These are phyloP conservation scores for Toxostoma redivivum DNA, from an alignment of 2,113 vertebrate genomes.

Conservation along the genomic window DNA sequence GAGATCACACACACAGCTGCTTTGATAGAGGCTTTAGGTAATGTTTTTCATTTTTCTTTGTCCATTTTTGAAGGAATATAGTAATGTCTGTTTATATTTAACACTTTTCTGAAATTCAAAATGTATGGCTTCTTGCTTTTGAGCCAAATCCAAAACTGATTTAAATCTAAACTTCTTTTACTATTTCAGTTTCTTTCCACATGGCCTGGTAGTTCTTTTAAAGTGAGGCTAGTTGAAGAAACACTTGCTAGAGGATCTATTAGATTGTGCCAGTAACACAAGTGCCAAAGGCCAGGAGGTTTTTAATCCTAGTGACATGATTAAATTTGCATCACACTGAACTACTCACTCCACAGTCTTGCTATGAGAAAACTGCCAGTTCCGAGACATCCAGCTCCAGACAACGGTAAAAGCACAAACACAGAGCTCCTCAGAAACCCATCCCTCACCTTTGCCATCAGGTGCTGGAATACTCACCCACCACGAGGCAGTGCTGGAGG, in stretches of 20 bases:
- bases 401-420: background rate
- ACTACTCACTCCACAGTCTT: background rate
- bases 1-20: background rate
- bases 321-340: background rate
- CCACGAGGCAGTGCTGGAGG: background rate
- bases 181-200: background rate
- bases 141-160: background rate
- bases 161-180: background rate
- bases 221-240: background rate
- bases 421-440: background rate
- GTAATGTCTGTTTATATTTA: background rate
- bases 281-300: background rate
- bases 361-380: background rate
- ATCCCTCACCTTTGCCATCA: background rate
- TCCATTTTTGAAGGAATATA: background rate
- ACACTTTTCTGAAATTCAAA: background rate
- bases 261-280: background rate
- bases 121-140: background rate
- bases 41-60: background rate
- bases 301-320: background rate
- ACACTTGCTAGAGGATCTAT: background rate
- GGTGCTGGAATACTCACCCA: background rate
- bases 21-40: background rate
- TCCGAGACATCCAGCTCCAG: background rate
- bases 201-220: background rate